Conservation (phyloP, 30 jellyfish, hydroid and myxozoan species). For the Turritopsis dohrnii region DNA sequence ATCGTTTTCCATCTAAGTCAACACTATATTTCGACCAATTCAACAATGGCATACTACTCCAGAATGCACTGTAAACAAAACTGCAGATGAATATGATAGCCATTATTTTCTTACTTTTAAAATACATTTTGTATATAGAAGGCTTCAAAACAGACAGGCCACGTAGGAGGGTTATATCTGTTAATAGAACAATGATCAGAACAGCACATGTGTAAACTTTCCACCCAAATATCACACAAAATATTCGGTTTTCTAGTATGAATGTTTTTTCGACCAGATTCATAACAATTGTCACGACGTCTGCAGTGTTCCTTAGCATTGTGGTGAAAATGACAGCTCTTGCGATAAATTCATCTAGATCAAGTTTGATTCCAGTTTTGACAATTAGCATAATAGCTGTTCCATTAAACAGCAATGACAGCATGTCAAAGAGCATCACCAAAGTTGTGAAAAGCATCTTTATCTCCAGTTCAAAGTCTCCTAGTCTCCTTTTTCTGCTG, state of each 20-base stretch:
- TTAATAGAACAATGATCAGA: background rate
- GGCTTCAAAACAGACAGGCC: background rate
- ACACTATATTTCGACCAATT: background rate
- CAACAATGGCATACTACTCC: background rate
- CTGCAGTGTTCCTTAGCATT: background rate
- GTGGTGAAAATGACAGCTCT: background rate
- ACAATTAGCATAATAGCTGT: background rate
- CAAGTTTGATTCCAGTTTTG: background rate
- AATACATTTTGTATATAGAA: too few species aligned
- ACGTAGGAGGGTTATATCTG: background rate
- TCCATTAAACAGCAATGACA: background rate
- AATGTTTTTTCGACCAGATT: background rate
- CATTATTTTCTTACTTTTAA: background rate
- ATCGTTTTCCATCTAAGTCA: background rate
- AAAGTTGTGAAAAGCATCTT: background rate
- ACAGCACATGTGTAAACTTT: background rate
- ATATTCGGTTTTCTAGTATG: too few species aligned
- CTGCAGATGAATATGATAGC: background rate
- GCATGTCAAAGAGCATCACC: background rate
- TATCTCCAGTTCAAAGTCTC: too few species aligned
- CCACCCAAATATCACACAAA: background rate
- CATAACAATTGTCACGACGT: too few species aligned
- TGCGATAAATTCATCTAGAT: background rate
- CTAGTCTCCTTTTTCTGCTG: too few species aligned
- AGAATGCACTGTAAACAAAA: background rate